These are phyloP conservation scores for Macrotus californicus DNA, from an alignment of 2,113 vertebrate genomes.

Conservation along the genomic window DNA sequence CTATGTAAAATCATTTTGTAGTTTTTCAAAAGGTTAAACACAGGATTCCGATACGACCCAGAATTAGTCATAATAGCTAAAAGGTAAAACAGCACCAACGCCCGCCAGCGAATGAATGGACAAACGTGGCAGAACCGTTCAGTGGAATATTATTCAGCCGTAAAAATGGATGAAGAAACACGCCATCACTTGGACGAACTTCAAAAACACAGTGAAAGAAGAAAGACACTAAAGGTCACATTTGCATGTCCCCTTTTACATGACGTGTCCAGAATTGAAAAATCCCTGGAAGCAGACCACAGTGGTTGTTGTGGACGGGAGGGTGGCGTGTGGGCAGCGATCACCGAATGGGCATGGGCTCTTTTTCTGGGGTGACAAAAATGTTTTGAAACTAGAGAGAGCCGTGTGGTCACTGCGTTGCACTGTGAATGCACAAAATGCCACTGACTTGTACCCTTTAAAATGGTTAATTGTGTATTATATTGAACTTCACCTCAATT, in stretches of 20 bases:
- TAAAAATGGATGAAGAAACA: not conserved
- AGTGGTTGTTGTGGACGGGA: not conserved
- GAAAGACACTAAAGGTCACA: not conserved
- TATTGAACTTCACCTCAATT: not conserved
- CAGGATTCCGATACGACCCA: not conserved
- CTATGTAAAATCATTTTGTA: too few relatives aligned
- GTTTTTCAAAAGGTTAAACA: not conserved
- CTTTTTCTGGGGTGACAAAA: not conserved
- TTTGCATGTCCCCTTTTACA: not conserved
- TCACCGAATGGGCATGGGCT: not conserved
- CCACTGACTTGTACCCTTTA: not conserved
- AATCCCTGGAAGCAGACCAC: too few relatives aligned
- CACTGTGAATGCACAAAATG: not conserved
- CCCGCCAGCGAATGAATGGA: not conserved
- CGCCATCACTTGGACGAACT: not conserved
- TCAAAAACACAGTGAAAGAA: not conserved
- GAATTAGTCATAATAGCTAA: not conserved
- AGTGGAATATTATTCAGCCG: not conserved
- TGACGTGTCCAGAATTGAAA: not conserved
- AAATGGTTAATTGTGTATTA: not conserved
- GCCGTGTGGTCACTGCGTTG: not conserved
- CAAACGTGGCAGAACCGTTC: accelerated
- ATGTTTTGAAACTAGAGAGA: not conserved
- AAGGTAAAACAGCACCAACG: not conserved
- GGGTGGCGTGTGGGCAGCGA: accelerated